Evolutionary conservation across 1,140 invertebrate species (phyloP), one percentile per base, ranked within the genome.

Genomic region (Heliconius himera): DNA sequence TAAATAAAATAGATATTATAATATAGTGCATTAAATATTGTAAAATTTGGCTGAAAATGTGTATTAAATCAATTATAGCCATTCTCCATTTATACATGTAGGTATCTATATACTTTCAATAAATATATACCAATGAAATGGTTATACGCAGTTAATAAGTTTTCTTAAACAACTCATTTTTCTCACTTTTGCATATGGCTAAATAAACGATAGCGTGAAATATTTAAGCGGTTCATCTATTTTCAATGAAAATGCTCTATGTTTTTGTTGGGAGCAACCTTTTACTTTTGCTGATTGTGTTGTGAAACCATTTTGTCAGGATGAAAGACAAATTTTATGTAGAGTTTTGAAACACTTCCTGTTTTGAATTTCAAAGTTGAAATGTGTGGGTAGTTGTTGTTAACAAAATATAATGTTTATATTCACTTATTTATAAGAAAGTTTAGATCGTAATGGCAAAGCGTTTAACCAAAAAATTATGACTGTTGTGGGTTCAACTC

Each of bases 241-340:
- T 88, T 88, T 85, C 82, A 83, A 76, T 86, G 77, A 84, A 85
- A 88, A 83, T 87, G 85, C 72, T 74, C 78, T 76, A 83, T 88
- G 85, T 88, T 87, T 85, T 88, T 84, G 80, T 85, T 85, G 78
- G 76, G 46, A 72, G 77, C 77, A 86, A 85, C 84, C 85, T 89
- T 88, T 86, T 88, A 86, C 87, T 88, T 84, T 87, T 84, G 87
- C 85, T 90, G 87, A 90, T 89, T 90, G 84, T 89, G 86, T 90
- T 90, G 87, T 89, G 81, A 87, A 86, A 86, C 84, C 83, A 88
- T 90, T 87, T 88, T 80, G 82, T 81, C 78, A 80, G 76, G 76
- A 82, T 84, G 76, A 84, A 82, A 86, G 81, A 79, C 79, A 78
- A 78, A 81, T 80, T 84, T 83, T 83, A 66, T 81, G 29, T 81